phyloP scores from a whole-genome alignment of 2,113 vertebrate genomes.

The Irena cyanogastra region DNA sequence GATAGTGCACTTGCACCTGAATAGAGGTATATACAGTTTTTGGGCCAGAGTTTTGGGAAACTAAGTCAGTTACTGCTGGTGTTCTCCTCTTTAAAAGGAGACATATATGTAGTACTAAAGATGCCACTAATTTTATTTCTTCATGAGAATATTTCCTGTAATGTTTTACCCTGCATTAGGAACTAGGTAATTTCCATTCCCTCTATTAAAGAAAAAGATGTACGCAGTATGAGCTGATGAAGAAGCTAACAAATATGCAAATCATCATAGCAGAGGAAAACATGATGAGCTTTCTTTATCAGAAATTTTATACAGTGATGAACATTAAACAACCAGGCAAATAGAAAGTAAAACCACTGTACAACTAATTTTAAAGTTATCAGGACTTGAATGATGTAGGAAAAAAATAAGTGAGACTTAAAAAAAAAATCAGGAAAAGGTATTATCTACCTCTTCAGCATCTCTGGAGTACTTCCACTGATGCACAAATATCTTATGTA shows the following conservation, averaged over 20 bases:
- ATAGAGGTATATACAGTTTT: not conserved
- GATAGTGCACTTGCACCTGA: not conserved
- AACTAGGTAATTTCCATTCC: not conserved
- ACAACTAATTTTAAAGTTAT: not conserved
- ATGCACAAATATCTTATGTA: not conserved
- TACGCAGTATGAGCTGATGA: not conserved
- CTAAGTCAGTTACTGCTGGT: not conserved
- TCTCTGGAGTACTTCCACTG: not conserved
- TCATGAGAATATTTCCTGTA: not conserved
- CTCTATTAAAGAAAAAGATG: not conserved
- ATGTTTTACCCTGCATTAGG: not conserved
- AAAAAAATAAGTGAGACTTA: not conserved
- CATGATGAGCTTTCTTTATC: not conserved
- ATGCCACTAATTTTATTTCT: not conserved
- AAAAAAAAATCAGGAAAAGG: not conserved
- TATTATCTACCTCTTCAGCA: not conserved
- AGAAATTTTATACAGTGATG: not conserved
- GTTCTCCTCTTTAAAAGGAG: not conserved
- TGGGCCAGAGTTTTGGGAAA: not conserved
- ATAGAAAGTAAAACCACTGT: not conserved
- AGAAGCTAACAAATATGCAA: not conserved
- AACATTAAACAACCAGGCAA: not conserved
- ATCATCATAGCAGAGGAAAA: not conserved
- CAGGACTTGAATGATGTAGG: not conserved
- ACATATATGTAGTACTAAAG: not conserved